These are phyloP conservation scores for Champsocephalus gunnari DNA, from an alignment of 2,797 vertebrate genomes.

Conservation along the genomic window DNA sequence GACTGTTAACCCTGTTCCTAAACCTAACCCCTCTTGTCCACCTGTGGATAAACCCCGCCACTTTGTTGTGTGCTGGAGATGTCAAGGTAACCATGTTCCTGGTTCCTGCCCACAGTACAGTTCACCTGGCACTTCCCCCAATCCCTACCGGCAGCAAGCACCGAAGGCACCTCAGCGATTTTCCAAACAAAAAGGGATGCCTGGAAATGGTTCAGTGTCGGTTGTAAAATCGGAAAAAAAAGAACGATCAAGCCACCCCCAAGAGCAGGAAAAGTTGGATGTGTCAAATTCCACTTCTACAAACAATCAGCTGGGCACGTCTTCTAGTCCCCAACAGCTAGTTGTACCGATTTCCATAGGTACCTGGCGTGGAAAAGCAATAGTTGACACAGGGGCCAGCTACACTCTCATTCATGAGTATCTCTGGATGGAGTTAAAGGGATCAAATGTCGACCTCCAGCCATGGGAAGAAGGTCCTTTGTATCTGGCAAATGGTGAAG, in stretches of 20 bases:
- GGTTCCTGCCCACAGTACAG: slow-evolving; percentile 3
- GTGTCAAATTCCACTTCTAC: background rate
- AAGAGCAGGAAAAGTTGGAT: background rate
- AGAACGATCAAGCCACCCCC: background rate
- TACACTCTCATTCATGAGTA: slow-evolving; percentile 13
- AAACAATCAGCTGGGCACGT: background rate
- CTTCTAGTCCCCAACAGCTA: background rate
- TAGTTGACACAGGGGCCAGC: slow-evolving; percentile 14
- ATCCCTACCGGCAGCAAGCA: too few relatives aligned
- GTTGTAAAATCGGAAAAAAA: background rate
- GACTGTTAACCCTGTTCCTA: too few relatives aligned
- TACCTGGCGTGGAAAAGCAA: background rate
- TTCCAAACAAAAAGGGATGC: background rate
- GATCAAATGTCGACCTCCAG: background rate
- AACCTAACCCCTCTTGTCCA: background rate
- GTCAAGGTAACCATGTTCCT: background rate
- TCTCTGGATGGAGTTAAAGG: background rate
- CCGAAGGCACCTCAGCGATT: background rate
- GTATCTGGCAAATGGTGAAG: slow-evolving; percentile 9
- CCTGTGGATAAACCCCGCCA: background rate
- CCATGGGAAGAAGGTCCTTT: slow-evolving; percentile 2
- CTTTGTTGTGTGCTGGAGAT: background rate
- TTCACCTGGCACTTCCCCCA: background rate
- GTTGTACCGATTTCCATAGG: slow-evolving; percentile 6
- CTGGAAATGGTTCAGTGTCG: background rate